Evolutionary conservation across 1,140 invertebrate species (phyloP).

Genomic region (Copidosoma floridanum): DNA sequence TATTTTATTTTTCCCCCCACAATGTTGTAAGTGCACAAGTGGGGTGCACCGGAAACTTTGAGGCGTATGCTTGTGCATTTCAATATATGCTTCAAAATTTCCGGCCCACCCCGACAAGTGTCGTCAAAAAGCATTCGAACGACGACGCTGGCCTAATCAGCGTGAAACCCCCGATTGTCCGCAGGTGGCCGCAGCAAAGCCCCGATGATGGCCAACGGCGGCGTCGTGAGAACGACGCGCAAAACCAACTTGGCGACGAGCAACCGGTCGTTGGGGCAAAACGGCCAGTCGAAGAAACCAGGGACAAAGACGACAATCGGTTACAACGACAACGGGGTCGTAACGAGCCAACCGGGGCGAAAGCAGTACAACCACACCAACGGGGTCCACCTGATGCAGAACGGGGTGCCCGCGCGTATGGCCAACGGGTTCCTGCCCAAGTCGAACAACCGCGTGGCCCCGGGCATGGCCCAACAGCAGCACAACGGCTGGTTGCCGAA

Average conservation of each 20-base stretch:
- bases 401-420: constrained; percentile 40
- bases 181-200: background rate
- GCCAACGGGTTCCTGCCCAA: constrained; percentile 39
- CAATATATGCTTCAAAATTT: too few species aligned
- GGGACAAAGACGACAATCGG: too few species aligned
- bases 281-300: constrained; percentile 32
- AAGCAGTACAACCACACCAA: constrained; percentile 30
- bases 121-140: too few species aligned
- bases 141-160: constrained; percentile 8
- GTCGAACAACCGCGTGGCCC: constrained; percentile 32
- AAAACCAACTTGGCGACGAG: too few species aligned
- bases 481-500: constrained; percentile 35
- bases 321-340: too few species aligned
- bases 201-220: background rate
- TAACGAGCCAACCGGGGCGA: background rate
- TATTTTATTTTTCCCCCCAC: too few species aligned
- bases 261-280: constrained; percentile 5
- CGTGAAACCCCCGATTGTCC: background rate
- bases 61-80: too few species aligned
- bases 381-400: constrained; percentile 38
- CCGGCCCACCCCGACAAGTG: too few species aligned
- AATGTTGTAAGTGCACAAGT: too few species aligned
- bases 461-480: constrained; percentile 33
- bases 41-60: too few species aligned
- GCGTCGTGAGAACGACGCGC: background rate